Evolutionary conservation across 2,888 invertebrate genomes (phyloP), one percentile per base, ranked within the genome.

Genomic region (Drosophila cyrtoloma): DNA sequence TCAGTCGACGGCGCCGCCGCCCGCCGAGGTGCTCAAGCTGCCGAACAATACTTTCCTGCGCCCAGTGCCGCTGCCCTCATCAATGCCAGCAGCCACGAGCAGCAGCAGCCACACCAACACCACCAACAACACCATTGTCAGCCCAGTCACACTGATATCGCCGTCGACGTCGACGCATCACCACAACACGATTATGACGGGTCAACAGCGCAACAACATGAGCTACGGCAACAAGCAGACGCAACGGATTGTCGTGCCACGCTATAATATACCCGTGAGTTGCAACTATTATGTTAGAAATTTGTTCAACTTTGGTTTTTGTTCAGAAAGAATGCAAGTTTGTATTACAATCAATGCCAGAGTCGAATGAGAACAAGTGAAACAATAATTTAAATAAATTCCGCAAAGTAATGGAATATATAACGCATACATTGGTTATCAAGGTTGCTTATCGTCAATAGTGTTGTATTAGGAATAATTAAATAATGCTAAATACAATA

Each of bases 11-110:
- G 70, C 89, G 16, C 12, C 55, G 47, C 72, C 91, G 12, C 10
- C 86, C 10, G 85, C 86, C 22, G 70, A 93, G 66, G 62, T 92
- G 30, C 81, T 93, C 12, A 93, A 92, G 71, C 75, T 93, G 56
- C 92, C 92, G 7, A 83, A 88, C 35, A 92, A 89, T 66, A 93
- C 93, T n/a, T 92, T 84, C 75, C 74, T 93, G 33, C 84, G 92
- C 16, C 87, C 92, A 1, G 87, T 93, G 28, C 55, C 79, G 14
- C 28, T 82, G 52, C 74, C 82, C 30, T n/a, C 82, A 26, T 57
- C 69, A 28, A 67, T 75, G n/a, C 12, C 84, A 9, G 37, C 59
- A 55, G 44, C 67, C n/a, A 85, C 42, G 33, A 59, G 12, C 69
- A 71, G 52, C 71, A 73, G 26, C 66, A 58, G n/a, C 28, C 82